A percentile compares a stretch with the other conserved stretches of the same genome.
phyloP scores from a whole-genome alignment of 1,140 invertebrate genomes.

The Cydia splendana region DNA sequence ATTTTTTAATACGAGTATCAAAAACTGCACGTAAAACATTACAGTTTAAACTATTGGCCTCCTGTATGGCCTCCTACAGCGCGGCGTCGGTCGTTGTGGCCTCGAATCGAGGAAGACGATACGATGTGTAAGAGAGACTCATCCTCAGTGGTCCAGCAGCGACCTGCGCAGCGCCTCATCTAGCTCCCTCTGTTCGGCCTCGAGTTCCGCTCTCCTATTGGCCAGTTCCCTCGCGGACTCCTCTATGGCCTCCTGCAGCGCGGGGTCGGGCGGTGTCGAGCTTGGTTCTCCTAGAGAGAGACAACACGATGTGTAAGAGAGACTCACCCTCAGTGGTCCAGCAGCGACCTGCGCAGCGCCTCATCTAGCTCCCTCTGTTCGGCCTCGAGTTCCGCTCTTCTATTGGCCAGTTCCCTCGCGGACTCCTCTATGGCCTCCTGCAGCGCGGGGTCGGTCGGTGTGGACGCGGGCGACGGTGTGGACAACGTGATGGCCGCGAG shows the following conservation, averaged over 20 bases:
- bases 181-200: constrained; percentile 55
- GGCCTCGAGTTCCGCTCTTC: constrained; percentile 45
- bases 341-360: constrained; percentile 36
- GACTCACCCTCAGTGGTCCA: constrained; percentile 29
- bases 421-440: constrained; percentile 58
- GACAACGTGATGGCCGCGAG: constrained; percentile 40
- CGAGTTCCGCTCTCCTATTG: constrained; percentile 40
- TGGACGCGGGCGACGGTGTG: constrained; percentile 14
- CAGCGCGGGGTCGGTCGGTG: constrained; percentile 37
- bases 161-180: constrained; percentile 37
- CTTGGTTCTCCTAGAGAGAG: constrained; percentile 42
- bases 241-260: constrained; percentile 53
- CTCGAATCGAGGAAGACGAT: constrained; percentile 36
- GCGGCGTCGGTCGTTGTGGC: background rate
- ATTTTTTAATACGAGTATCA: too few species aligned
- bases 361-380: constrained; percentile 53
- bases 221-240: constrained; percentile 39
- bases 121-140: background rate
- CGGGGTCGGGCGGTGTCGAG: background rate
- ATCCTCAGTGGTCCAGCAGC: constrained; percentile 33
- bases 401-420: constrained; percentile 53
- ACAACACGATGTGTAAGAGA: background rate
- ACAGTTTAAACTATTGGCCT: constrained; percentile 38
- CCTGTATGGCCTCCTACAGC: constrained; percentile 54
- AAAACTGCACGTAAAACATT: too few species aligned